Conservation (phyloP, 2,113 vertebrate genomes). For the Centropus unirufus region DNA sequence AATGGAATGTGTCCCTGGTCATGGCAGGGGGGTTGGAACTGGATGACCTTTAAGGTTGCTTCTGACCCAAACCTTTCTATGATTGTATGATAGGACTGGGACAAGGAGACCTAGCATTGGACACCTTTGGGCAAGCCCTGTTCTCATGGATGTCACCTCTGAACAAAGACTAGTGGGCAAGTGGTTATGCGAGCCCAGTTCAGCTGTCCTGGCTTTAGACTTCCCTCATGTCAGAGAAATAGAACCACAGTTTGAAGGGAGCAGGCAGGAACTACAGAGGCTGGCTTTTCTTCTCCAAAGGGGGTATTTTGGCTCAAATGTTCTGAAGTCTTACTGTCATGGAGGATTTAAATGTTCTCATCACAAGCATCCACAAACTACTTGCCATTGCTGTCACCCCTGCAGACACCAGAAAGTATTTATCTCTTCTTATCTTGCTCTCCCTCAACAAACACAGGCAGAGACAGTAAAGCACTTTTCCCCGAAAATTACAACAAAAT, state of each 20-base stretch:
- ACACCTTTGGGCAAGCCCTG: fast-evolving
- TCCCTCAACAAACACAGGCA: neutral
- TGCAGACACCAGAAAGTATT: neutral
- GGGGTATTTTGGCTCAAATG: neutral
- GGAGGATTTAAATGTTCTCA: neutral
- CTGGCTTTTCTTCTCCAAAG: neutral
- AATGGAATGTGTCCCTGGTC: too few relatives aligned
- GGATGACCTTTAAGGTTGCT: too few relatives aligned
- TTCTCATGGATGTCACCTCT: fast-evolving
- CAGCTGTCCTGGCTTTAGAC: neutral
- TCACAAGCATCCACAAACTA: neutral
- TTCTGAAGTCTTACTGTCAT: neutral
- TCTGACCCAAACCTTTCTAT: too few relatives aligned
- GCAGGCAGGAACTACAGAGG: fast-evolving
- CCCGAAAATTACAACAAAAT: neutral
- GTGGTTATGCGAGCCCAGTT: neutral
- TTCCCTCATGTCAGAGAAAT: neutral
- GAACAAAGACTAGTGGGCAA: fast-evolving
- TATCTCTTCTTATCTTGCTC: neutral
- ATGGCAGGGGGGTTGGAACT: too few relatives aligned
- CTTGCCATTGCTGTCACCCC: neutral
- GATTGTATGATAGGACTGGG: neutral
- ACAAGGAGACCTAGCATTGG: too few relatives aligned
- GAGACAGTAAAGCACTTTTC: neutral
- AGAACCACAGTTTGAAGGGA: neutral